Evolutionary conservation across 2,113 vertebrate genomes (phyloP), one percentile per base, ranked within the genome.

Genomic region (Heptranchias perlo): DNA sequence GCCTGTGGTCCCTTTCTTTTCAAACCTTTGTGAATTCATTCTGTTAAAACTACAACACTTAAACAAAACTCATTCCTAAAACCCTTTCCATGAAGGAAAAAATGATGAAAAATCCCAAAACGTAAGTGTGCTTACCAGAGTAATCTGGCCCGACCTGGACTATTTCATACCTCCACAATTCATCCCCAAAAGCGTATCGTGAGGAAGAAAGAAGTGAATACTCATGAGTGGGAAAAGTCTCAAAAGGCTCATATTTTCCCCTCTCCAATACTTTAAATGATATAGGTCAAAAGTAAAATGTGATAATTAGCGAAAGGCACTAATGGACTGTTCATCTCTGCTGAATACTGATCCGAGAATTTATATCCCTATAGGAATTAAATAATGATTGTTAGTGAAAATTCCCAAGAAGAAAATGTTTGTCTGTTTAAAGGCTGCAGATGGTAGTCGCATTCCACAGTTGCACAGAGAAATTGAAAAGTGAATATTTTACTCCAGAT

Each of bases 191-290:
- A 39, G 58, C 6, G n/a, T n/a, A 58, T 62, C 35, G 35, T 35
- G n/a, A 39, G n/a, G n/a, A 39, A 44, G 76, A 14, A 58, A 62
- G 35, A 93, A 39, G 21, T 52, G 25, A 87, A 47, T 61, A n/a
- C 0, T 91, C 87, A 14, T 16, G 13, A 91, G 52, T 16, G 52
- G 87, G 16, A 16, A 82, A 62, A 93, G 35, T 93, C 89, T 64
- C 58, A 93, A 62, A 93, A 62, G 35, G 1, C 16, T 92, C 35
- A 61, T 93, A 7, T 62, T 93, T 93, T 93, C 58, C 16, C 35
- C 14, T 93, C n/a, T 62, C 89, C n/a, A n/a, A 44, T 39, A 93
- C 39, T 39, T 64, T 93, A 93, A n/a, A 93, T 93, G 54, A 64
- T 21, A 39, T 93, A 18, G n/a, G 35, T 93, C 58, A 39, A n/a